Percentiles rank a stretch among this genome's conserved stretches.
phyloP scores from a whole-genome alignment of 2,888 invertebrate genomes.

The Tipula unca region DNA sequence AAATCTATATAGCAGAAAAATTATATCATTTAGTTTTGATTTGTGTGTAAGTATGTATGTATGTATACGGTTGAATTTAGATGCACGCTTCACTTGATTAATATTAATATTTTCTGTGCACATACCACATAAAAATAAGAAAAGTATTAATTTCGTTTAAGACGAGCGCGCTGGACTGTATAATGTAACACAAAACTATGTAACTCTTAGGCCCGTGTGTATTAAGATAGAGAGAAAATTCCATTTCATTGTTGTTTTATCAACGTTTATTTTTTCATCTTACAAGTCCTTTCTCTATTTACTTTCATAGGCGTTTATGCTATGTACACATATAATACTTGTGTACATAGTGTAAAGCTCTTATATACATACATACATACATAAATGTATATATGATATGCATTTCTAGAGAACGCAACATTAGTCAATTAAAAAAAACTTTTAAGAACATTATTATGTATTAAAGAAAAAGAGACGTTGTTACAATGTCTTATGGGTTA shows the following conservation, averaged over 20 bases:
- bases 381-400: background rate
- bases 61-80: background rate
- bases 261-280: too few species aligned
- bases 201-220: background rate
- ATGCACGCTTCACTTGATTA: background rate
- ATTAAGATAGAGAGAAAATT: background rate
- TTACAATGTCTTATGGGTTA: background rate
- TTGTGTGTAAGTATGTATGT: background rate
- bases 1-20: background rate
- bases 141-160: background rate
- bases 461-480: background rate
- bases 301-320: background rate
- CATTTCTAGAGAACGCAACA: background rate
- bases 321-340: background rate
- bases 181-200: background rate
- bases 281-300: background rate
- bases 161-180: background rate
- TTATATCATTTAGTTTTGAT: background rate
- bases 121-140: background rate
- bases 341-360: background rate
- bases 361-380: background rate
- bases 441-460: too few species aligned
- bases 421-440: background rate
- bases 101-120: background rate
- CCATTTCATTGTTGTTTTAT: background rate